Percentiles rank a stretch among this genome's conserved stretches.
Conservation (phyloP, 1,140 invertebrate species). For the Aphelenchoides fujianensis region DNA sequence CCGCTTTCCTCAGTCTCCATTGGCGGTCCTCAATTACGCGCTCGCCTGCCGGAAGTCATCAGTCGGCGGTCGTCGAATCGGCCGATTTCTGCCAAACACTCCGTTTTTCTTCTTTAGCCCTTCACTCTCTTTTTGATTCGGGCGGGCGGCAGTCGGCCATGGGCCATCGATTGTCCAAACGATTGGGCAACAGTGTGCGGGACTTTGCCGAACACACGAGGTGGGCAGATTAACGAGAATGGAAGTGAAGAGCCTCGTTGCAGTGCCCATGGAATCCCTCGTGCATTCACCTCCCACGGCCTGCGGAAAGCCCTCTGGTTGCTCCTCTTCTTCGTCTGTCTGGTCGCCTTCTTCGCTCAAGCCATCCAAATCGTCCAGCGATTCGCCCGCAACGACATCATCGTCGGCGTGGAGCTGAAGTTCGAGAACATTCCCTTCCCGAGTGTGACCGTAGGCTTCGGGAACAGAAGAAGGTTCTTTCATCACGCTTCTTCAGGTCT, state of each 20-base stretch:
- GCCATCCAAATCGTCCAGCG: constrained; percentile 48
- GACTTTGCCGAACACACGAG: constrained; percentile 47
- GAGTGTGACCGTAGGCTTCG: constrained; percentile 25
- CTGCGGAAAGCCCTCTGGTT: constrained; percentile 42
- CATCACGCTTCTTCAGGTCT: constrained; percentile 29
- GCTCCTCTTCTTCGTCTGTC: constrained; percentile 43
- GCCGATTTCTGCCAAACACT: not conserved
- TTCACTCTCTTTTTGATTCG: not conserved
- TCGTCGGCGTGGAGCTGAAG: constrained; percentile 49
- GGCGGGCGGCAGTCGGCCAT: too few relatives aligned
- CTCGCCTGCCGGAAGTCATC: not conserved
- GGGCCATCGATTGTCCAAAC: not conserved
- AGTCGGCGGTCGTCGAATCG: not conserved
- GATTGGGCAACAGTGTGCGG: constrained; percentile 28
- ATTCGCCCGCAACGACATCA: constrained; percentile 46
- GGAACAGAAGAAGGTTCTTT: not conserved
- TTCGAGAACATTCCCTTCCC: constrained; percentile 51
- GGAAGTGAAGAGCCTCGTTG: not conserved
- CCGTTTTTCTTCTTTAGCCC: not conserved
- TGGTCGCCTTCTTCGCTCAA: constrained; percentile 40
- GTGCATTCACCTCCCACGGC: constrained; percentile 38
- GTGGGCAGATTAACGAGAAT: constrained; percentile 12
- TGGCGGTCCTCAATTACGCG: not conserved
- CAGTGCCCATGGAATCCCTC: constrained; percentile 48
- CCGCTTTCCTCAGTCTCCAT: too few relatives aligned